Evolutionary conservation across 1,140 invertebrate genomes (phyloP).

Genomic region (Vanessa atalanta): DNA sequence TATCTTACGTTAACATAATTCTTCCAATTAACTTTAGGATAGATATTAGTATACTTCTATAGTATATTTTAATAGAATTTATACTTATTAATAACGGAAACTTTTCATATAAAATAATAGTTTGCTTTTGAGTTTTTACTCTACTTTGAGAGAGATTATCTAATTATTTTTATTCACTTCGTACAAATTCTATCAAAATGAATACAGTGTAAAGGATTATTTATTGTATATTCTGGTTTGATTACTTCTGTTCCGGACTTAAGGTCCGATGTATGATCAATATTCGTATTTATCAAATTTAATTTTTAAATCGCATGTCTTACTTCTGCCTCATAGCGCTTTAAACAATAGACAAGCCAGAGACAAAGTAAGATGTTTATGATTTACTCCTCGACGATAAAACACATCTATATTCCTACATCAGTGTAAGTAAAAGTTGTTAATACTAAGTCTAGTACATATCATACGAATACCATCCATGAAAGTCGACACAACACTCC

Average conservation of each 20-base stretch:
- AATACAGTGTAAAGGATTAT: conserved; percentile 24
- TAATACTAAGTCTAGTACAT: conserved; percentile 28
- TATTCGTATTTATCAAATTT: background rate
- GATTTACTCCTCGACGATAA: background rate
- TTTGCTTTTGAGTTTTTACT: background rate
- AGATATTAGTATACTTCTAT: conserved; percentile 30
- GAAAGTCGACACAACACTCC: conserved; percentile 14
- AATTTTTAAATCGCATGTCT: background rate
- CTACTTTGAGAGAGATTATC: background rate
- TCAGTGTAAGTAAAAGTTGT: conserved; percentile 21
- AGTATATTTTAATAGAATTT: conserved; percentile 2
- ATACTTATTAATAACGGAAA: conserved; percentile 14
- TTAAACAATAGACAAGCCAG: conserved; percentile 3
- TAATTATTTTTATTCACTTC: background rate
- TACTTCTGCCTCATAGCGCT: background rate
- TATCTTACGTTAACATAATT: conserved; percentile 34
- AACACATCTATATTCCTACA: conserved; percentile 11
- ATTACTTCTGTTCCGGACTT: conserved; percentile 18
- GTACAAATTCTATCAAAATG: conserved; percentile 12
- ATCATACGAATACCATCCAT: conserved; percentile 31
- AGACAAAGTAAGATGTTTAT: conserved; percentile 1
- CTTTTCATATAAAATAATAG: background rate
- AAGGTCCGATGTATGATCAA: conserved; percentile 4
- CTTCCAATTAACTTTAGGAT: conserved; percentile 30
- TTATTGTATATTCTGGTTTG: conserved; percentile 21